Conservation (phyloP, 2,113 vertebrate genomes). For the Nanger granti region DNA sequence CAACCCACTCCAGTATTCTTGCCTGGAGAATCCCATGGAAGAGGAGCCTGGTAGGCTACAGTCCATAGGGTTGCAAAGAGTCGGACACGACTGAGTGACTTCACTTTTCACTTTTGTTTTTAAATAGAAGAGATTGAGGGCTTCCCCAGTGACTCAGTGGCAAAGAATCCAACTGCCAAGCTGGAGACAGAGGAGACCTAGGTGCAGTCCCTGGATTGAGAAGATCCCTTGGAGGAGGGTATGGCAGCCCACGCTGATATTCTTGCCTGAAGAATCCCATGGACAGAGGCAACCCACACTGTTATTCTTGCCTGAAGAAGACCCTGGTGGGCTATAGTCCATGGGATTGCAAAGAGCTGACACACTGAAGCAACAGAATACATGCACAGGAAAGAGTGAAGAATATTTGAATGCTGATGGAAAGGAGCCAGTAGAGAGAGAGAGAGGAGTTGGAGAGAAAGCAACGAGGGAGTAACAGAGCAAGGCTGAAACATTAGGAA, state of each 20-base stretch:
- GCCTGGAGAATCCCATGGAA: neutral
- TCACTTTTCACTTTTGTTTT: neutral
- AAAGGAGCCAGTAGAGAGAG: neutral
- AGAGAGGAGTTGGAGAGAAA: neutral
- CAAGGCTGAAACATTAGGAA: neutral
- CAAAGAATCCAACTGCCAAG: neutral
- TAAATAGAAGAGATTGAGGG: neutral
- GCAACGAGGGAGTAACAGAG: neutral
- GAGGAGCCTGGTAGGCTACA: neutral
- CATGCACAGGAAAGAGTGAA: neutral
- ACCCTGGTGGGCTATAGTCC: neutral
- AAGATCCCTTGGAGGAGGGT: neutral
- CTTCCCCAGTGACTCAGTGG: neutral
- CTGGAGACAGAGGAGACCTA: neutral
- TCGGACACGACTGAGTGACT: neutral
- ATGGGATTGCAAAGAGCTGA: neutral
- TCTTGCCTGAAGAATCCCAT: neutral
- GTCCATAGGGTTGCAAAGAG: neutral
- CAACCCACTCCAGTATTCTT: neutral
- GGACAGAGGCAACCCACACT: neutral
- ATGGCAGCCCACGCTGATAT: neutral
- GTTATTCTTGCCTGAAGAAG: neutral
- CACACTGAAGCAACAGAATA: neutral
- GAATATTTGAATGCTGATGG: neutral
- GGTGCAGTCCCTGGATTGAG: neutral